Evolutionary conservation across 2,113 vertebrate genomes (phyloP).

Genomic region (Sminthopsis crassicaudata): DNA sequence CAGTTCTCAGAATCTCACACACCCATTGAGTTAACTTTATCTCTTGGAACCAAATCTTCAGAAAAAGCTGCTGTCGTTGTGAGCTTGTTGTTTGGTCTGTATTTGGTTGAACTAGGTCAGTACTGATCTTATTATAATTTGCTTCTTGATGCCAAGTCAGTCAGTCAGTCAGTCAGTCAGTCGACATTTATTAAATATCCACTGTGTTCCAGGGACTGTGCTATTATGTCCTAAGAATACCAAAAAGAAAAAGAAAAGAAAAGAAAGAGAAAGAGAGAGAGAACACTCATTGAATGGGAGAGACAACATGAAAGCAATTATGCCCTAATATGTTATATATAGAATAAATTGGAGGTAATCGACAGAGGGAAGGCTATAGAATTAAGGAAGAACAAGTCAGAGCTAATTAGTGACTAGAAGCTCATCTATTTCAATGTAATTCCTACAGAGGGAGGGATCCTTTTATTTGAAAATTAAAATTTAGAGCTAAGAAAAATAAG

Average conservation of each 20-base stretch:
- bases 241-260: not conserved
- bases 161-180: not conserved
- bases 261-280: no score
- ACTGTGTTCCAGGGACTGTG: not conserved
- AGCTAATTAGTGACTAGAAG: not conserved
- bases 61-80: not conserved
- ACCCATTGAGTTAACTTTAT: not conserved
- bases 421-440: not conserved
- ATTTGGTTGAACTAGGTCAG: not conserved
- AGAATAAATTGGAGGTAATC: not conserved
- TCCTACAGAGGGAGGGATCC: not conserved
- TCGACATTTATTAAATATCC: not conserved
- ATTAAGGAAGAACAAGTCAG: not conserved
- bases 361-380: not conserved
- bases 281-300: not conserved
- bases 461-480: not conserved
- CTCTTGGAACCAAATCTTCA: not conserved
- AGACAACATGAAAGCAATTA: not conserved
- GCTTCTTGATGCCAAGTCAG: not conserved
- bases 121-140: not conserved
- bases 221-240: not conserved
- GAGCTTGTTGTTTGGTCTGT: not conserved
- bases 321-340: not conserved
- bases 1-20: conserved; percentile 23
- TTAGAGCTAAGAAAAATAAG: not conserved